A percentile compares a stretch with the other conserved stretches of the same genome.
These are phyloP conservation scores for Batillaria attramentaria DNA, from an alignment of 1,140 invertebrate species.

Conservation along the genomic window DNA sequence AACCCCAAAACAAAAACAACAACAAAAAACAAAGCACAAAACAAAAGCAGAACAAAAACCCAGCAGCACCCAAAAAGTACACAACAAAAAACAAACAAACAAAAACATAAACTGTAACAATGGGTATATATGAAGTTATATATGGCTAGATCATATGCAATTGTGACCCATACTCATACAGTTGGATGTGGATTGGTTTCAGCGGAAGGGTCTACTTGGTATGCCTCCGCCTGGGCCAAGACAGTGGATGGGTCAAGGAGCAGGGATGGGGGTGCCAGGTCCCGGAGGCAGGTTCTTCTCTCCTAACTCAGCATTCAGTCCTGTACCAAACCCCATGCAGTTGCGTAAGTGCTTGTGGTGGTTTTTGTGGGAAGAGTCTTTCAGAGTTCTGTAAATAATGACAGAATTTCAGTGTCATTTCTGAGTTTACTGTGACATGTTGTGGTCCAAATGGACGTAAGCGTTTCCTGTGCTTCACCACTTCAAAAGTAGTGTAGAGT, in stretches of 20 bases:
- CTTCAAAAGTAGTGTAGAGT: too few relatives aligned
- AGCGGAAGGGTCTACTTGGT: background rate
- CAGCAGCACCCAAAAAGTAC: background rate
- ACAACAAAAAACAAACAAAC: too few relatives aligned
- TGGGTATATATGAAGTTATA: background rate
- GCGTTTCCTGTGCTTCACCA: too few relatives aligned
- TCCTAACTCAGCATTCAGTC: constrained; percentile 62
- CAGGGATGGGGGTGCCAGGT: constrained; percentile 6
- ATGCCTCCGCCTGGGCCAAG: too few relatives aligned
- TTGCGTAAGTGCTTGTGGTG: constrained; percentile 6
- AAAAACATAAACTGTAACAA: background rate
- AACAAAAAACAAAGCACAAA: too few relatives aligned
- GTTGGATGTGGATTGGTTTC: background rate
- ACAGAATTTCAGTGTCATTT: background rate
- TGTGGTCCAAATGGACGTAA: background rate
- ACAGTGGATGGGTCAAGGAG: constrained; percentile 25
- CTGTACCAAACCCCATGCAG: constrained; percentile 37
- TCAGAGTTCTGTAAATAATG: background rate
- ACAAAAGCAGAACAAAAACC: too few relatives aligned
- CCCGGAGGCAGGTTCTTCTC: constrained; percentile 47
- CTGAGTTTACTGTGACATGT: background rate
- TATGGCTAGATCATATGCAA: background rate
- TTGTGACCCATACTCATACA: background rate
- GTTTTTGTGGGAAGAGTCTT: background rate
- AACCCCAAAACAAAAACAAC: too few relatives aligned